Evolutionary conservation across 2,113 vertebrate genomes (phyloP), one percentile per base, ranked within the genome.

Genomic region (Cynoglossus semilaevis): DNA sequence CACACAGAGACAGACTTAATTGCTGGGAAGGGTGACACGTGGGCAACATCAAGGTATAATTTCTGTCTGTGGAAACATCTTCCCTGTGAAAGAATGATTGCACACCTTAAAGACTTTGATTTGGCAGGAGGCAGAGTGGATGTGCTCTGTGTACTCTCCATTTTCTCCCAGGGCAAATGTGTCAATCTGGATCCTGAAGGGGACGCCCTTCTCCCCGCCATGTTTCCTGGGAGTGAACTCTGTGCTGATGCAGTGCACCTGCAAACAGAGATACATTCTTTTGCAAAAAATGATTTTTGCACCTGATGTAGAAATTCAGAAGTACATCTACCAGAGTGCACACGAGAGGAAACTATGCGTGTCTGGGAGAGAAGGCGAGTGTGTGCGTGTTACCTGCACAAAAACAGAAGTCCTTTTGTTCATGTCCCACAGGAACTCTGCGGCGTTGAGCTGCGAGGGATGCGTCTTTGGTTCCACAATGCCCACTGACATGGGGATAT

Each of bases 91-190:
- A 58, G 43, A 13, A 7, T 0, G 37, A 56, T 10, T 15, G 8
- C 38, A 11, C 88, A 98, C 97, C 95, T 99, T 99, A 85, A 99
- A 99, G 64, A 99, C 97, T 91, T 99, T 99, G 88, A 99, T 95
- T 90, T 99, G 97, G 90, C 96, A 99, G 91, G 96, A 98, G 85
- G 97, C 96, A 0, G 97, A 99, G 82, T 99, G 97, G 52, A 97
- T 88, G 81, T 98, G 96, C 76, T 99, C 96, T 0, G 92, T 92
- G 79, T 99, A 98, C 29, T 99, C 96, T 14, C 92, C 95, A 0
- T 78, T 77, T 15, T 95, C 94, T 3, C 92, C 93, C 86, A 92
- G 93, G 58, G 93, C 87, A 67, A 98, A 98, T 0, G 96, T 99
- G 83, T 99, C 97, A 0, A 98, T 93, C 87, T 99, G 97, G 49